Evolutionary conservation across 2,888 invertebrate genomes (phyloP), one percentile per base, ranked within the genome.

Genomic region (Calameuta idolon): DNA sequence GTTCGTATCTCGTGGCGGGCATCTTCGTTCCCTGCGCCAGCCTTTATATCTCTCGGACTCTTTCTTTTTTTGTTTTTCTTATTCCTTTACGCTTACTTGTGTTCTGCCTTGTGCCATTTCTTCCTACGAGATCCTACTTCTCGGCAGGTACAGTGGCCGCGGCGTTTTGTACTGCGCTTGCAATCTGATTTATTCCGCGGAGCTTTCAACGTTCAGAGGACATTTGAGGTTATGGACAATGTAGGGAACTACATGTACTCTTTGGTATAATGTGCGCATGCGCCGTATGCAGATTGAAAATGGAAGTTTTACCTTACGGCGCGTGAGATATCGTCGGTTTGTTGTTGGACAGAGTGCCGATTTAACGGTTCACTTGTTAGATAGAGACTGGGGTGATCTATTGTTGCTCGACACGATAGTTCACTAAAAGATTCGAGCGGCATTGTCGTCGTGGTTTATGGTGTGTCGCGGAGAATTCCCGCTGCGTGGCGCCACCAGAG

Each of bases 1-100:
- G 31, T 34, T 71, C 71, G 31, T 71, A 71, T 71, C 71, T 71
- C 33, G 71, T 23, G 33, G 71, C 71, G 31, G 71, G 31, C 34
- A 71, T 71, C 71, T 71, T 34, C 9, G 12, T 34, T 71, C 71
- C 31, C 9, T 71, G 31, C 71, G 31, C 71, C 9, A 11, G 12
- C 71, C 9, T 69, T 34, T 71, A 31, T 71, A 33, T n/a, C 12
- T 11, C 31, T 71, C 5, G 31, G 9, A 12, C 71, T 11, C 11
- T 71, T 71, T 71, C 9, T 71, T 15, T 15, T n/a, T 35, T 35
- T 3, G 12, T 35, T 35, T 35, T n/a, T 71, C 11, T 33, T 9
- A 34, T 9, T 31, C 71, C 71, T 71, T 71, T 33, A 69, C 69
- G 69, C 12, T 37, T 37, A 55, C 55, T 23, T 23, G 55, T 23